Evolutionary conservation across 1,140 invertebrate species (phyloP).

Genomic region (Odontomachus brunneus): DNA sequence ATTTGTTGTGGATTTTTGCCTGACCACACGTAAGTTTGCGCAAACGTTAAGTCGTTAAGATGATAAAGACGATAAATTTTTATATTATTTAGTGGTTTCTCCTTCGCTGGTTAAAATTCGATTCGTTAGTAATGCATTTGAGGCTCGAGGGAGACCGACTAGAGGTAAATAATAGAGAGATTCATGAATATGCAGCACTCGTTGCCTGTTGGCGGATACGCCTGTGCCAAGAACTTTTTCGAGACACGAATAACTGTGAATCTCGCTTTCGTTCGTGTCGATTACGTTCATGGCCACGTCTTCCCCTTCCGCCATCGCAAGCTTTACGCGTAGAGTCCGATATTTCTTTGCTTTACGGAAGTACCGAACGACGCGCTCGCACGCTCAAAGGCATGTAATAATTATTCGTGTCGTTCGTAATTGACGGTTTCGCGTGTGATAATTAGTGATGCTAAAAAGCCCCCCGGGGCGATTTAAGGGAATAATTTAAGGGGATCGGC

Average conservation of each 20-base stretch:
- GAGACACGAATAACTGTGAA: constrained; percentile 38
- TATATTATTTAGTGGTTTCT: neutral
- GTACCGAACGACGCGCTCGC: constrained; percentile 11
- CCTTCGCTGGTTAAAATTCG: neutral
- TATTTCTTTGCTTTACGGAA: constrained; percentile 26
- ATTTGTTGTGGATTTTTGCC: constrained; percentile 2
- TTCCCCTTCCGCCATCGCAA: constrained; percentile 13
- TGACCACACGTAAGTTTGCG: neutral
- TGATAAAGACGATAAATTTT: neutral
- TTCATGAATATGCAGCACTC: constrained; percentile 47
- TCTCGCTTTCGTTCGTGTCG: constrained; percentile 23
- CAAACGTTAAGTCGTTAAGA: neutral
- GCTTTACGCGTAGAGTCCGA: constrained; percentile 21
- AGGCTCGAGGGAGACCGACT: neutral
- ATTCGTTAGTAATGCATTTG: neutral
- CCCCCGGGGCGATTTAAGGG: constrained; percentile 19
- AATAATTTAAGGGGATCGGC: no score
- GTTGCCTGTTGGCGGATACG: constrained; percentile 4
- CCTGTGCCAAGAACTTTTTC: neutral
- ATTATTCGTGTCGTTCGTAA: constrained; percentile 71
- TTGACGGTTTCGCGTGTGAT: constrained; percentile 68
- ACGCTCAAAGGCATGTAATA: constrained; percentile 56
- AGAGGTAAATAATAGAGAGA: constrained; percentile 16
- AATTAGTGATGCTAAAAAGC: constrained; percentile 73
- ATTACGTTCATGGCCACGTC: constrained; percentile 20